Conservation (phyloP, 2,797 vertebrate genomes). For the Lepus oiostolus region DNA sequence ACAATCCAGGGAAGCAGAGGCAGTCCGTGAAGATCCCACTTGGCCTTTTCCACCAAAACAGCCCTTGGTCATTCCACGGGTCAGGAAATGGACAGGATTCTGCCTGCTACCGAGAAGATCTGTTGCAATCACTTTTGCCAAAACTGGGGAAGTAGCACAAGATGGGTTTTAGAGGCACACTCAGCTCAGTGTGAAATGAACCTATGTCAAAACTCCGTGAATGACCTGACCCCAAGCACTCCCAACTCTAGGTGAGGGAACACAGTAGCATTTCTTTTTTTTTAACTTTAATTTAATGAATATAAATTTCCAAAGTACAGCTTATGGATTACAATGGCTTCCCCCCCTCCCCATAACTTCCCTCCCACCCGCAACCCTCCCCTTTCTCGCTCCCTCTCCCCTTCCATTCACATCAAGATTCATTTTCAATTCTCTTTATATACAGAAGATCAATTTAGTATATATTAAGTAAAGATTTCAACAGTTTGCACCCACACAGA, state of each 20-base stretch:
- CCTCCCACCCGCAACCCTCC: too few relatives aligned
- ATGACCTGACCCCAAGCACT: too few relatives aligned
- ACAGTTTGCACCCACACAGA: too few relatives aligned
- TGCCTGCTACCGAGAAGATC: neutral
- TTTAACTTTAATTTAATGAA: too few relatives aligned
- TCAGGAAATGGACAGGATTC: neutral
- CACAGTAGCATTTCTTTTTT: neutral
- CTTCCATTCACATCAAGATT: too few relatives aligned
- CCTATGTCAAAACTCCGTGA: neutral
- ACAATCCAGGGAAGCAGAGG: neutral
- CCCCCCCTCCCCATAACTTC: too few relatives aligned
- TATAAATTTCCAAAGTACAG: too few relatives aligned
- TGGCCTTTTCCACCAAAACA: neutral
- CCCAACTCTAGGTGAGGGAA: neutral
- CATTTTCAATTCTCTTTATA: too few relatives aligned
- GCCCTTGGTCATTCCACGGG: neutral
- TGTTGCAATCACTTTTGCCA: neutral
- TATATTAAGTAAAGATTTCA: too few relatives aligned
- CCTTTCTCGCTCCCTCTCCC: too few relatives aligned
- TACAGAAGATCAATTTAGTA: too few relatives aligned
- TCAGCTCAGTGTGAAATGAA: neutral
- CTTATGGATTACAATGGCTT: too few relatives aligned
- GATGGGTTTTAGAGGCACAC: neutral
- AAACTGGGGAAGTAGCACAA: neutral
- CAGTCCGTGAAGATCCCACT: constrained; percentile 6